Conservation (phyloP, 2,113 vertebrate genomes). For the Cyprinodon tularosa region DNA sequence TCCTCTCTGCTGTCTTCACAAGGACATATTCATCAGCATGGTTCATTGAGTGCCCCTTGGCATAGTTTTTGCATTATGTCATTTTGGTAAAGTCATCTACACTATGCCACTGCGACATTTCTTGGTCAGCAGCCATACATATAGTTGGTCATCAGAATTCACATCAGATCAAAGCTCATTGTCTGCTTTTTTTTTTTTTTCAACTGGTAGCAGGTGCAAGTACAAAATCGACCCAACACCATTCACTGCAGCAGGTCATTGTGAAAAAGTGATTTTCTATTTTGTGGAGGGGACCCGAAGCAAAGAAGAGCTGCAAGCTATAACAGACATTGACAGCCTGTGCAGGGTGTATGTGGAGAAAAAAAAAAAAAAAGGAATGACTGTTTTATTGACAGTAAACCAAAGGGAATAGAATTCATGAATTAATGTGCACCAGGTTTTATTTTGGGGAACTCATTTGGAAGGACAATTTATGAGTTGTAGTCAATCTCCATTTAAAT, state of each 20-base stretch:
- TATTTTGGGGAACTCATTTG: constrained; percentile 13
- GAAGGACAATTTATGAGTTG: constrained; percentile 1
- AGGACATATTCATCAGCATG: constrained; percentile 36
- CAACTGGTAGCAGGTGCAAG: constrained; percentile 35
- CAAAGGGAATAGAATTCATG: constrained; percentile 22
- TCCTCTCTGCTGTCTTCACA: constrained; percentile 16
- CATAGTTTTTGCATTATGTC: constrained; percentile 50
- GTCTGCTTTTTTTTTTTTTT: constrained; percentile 37
- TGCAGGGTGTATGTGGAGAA: constrained; percentile 18
- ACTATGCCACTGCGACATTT: constrained; percentile 27
- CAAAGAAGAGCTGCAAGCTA: constrained; percentile 11
- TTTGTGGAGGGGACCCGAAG: constrained; percentile 4
- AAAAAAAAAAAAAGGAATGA: constrained; percentile 28
- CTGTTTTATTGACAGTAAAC: constrained; percentile 36
- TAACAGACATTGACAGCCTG: constrained; percentile 16
- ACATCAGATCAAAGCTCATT: constrained; percentile 41
- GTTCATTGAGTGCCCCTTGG: neutral
- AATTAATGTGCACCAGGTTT: constrained; percentile 26
- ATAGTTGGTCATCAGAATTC: constrained; percentile 32
- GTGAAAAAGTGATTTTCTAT: constrained; percentile 41
- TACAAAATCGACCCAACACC: constrained; percentile 9
- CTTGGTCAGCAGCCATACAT: constrained; percentile 25
- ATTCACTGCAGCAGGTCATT: constrained; percentile 13
- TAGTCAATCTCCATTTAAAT: neutral
- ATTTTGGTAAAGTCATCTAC: constrained; percentile 50